A percentile compares a stretch with the other conserved stretches of the same genome.
Conservation (phyloP, 2,113 vertebrate genomes). For the Candoia aspera region DNA sequence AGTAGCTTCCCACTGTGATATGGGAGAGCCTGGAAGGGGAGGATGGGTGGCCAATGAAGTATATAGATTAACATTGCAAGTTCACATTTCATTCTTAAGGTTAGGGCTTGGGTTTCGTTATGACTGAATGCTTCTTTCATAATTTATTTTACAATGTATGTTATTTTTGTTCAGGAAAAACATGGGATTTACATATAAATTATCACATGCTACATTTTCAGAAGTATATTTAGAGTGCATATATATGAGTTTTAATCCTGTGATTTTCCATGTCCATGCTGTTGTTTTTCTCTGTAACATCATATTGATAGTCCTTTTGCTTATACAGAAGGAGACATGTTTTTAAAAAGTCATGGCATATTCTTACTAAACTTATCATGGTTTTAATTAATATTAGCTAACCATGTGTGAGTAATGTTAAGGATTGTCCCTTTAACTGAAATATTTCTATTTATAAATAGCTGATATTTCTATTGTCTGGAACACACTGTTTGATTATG, state of each 20-base stretch:
- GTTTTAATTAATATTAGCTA: neutral
- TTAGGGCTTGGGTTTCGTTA: neutral
- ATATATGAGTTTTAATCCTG: neutral
- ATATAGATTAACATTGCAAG: neutral
- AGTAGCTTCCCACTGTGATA: conserved; percentile 26
- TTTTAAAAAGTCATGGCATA: neutral
- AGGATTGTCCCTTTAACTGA: neutral
- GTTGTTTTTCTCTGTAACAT: neutral
- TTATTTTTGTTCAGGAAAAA: neutral
- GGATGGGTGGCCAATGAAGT: neutral
- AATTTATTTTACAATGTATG: neutral
- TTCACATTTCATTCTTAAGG: neutral
- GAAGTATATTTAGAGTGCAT: neutral
- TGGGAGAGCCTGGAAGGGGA: fast-evolving
- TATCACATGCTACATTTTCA: neutral
- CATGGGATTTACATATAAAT: neutral
- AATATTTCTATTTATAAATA: neutral
- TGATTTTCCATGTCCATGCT: neutral
- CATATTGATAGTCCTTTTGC: neutral
- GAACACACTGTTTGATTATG: neutral
- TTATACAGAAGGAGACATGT: neutral
- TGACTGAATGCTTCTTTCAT: neutral
- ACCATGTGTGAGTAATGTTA: neutral
- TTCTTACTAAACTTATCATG: neutral
- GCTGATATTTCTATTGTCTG: neutral